Percentiles rank a stretch among this genome's conserved stretches.
Evolutionary conservation across 2,888 invertebrate species (phyloP).

Genomic region (Achlya flavicornis): DNA sequence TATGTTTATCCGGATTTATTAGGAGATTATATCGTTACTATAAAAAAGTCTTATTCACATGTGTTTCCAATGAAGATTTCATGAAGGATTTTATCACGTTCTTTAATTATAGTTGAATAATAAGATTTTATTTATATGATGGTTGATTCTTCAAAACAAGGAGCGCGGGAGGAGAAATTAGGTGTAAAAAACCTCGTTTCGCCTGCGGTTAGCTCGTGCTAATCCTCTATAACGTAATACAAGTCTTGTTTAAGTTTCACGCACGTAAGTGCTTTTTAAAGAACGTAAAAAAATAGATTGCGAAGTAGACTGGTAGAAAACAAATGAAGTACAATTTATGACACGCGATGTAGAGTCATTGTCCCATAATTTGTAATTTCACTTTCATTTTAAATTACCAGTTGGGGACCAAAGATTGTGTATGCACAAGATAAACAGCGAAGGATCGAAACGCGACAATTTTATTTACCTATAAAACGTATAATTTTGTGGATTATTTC

Average conservation of each 20-base stretch:
- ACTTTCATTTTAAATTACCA: background rate
- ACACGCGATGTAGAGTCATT: conserved; percentile 27
- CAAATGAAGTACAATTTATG: conserved; percentile 29
- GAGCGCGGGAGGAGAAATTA: too few species aligned
- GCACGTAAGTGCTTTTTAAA: background rate
- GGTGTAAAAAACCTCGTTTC: conserved; percentile 20
- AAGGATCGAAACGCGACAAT: too few species aligned
- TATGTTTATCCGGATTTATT: conserved; percentile 48
- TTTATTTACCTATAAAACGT: too few species aligned
- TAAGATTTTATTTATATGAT: too few species aligned
- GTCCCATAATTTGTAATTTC: conserved; percentile 17
- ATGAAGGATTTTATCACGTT: background rate
- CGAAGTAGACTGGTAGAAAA: conserved; percentile 17
- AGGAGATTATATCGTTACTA: conserved; percentile 61
- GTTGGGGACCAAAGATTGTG: background rate
- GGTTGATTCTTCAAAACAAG: too few species aligned
- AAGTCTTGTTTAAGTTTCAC: background rate
- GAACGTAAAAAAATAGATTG: background rate
- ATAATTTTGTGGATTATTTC: too few species aligned
- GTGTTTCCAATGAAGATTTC: conserved; percentile 2
- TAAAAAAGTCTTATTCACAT: conserved; percentile 43
- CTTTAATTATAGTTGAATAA: background rate
- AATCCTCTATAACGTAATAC: conserved; percentile 42
- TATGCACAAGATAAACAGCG: too few species aligned
- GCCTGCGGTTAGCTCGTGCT: conserved; percentile 50